Evolutionary conservation across 2,888 invertebrate genomes (phyloP), one percentile per base, ranked within the genome.

Genomic region (Calliphora vomitoria): DNA sequence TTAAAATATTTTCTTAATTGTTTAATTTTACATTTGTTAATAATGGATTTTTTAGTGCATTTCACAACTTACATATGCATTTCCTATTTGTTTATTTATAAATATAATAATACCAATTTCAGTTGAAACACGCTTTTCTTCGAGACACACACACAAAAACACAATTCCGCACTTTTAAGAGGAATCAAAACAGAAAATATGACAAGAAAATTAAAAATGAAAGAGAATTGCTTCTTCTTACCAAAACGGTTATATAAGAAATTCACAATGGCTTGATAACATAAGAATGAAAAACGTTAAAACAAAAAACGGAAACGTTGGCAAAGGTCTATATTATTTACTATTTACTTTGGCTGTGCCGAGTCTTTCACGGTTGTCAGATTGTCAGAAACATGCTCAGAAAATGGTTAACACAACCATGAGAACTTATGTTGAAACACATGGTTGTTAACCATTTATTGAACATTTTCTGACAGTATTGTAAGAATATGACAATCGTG

Each of bases 131-230:
- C 68, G 83, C 64, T 58, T 82, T 88, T 44, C 31, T 76, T 88
- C 71, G 74, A 83, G 84, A 31, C 69, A 25, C 72, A 53, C 18
- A 58, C 15, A 38, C 44, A 58, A 71, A 71, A 89, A 64, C 89
- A 90, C 90, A 89, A 91, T 89, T 89, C 86, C 88, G 89, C 90
- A 89, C 89, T 76, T 85, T 84, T 85, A 86, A 25, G n/a, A 15
- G n/a, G 69, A 89, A 84, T 76, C 75, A 89, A 60, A 89, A 86
- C 68, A 68, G 71, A 82, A 53, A 85, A 75, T 25, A 2, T 25
- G 25, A 25, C 25, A 25, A 68, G 71, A 82, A 53, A 85, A 75
- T 35, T 35, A 35, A 35, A 3, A 78, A 81, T 31, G 31, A n/a
- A 31, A 66, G 3, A 20, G 58, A 20, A 10, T 31, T 8, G 58